Conservation (phyloP, 1,140 invertebrate species). For the Diorhabda carinulata region DNA sequence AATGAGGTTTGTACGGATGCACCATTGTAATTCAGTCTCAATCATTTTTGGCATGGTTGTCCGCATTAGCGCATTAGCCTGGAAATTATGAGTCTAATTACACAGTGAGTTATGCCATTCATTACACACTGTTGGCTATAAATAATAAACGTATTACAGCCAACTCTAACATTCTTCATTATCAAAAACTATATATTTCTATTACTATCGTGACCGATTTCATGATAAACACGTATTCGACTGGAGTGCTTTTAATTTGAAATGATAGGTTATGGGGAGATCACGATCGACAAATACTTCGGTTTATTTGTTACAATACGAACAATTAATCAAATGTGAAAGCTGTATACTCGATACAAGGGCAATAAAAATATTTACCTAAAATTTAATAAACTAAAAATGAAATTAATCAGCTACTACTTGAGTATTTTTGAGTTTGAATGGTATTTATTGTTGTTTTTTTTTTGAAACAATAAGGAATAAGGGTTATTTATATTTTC, state of each 20-base stretch:
- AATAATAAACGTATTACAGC: conserved; percentile 46
- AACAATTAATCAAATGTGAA: no score
- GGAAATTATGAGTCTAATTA: conserved; percentile 48
- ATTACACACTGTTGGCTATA: conserved; percentile 39
- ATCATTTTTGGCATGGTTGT: conserved; percentile 45
- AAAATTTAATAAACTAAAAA: no score
- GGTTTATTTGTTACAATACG: no score
- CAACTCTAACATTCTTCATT: conserved; percentile 45
- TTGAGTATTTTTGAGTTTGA: no score
- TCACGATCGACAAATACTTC: conserved; percentile 26
- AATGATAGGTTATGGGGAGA: conserved; percentile 31
- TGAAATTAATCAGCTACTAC: no score
- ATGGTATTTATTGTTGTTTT: no score
- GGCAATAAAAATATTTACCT: no score
- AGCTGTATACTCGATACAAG: no score
- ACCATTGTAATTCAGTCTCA: conserved; percentile 40
- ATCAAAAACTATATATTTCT: conserved; percentile 48
- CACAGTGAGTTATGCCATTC: conserved; percentile 47
- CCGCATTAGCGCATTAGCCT: conserved; percentile 46
- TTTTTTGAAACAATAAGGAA: no score
- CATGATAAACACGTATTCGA: conserved; percentile 24
- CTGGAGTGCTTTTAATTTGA: conserved; percentile 39
- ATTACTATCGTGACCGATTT: conserved; percentile 41
- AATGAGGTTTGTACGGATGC: conserved; percentile 27
- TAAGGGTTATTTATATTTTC: no score